A percentile compares a stretch with the other conserved stretches of the same genome.
These are phyloP conservation scores for Mixornis gularis DNA, from an alignment of 2,113 vertebrate genomes.

Conservation along the genomic window DNA sequence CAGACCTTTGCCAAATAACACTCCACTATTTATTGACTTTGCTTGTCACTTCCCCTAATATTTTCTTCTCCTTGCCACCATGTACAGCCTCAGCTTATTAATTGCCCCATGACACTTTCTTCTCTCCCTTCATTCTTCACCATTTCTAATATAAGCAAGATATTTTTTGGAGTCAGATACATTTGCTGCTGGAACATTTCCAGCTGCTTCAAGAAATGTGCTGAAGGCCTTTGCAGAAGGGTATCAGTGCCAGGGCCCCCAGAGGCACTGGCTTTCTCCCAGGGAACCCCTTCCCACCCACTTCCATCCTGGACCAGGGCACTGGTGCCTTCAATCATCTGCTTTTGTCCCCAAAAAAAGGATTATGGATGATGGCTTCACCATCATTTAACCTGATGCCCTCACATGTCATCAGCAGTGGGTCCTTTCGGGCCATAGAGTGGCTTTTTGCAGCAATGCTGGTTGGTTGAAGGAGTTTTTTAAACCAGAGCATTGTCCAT, in stretches of 20 bases:
- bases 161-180: not conserved
- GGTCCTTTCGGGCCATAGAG: not conserved
- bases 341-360: not conserved
- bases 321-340: not conserved
- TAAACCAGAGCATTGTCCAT: accelerated
- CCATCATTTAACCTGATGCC: not conserved
- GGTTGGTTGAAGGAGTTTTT: not conserved
- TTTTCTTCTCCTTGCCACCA: not conserved
- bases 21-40: not conserved
- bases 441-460: not conserved
- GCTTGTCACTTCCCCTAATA: not conserved
- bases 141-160: not conserved
- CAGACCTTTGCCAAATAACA: not conserved
- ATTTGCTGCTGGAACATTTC: not conserved
- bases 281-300: not conserved
- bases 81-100: not conserved
- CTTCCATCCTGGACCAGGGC: not conserved
- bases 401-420: accelerated
- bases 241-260: accelerated
- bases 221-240: not conserved
- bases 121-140: not conserved
- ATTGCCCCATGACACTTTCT: not conserved
- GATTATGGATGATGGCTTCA: not conserved
- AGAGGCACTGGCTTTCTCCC: accelerated
- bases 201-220: not conserved